Evolutionary conservation across 2,113 vertebrate genomes (phyloP), one percentile per base, ranked within the genome.

Genomic region (Strigops habroptila): DNA sequence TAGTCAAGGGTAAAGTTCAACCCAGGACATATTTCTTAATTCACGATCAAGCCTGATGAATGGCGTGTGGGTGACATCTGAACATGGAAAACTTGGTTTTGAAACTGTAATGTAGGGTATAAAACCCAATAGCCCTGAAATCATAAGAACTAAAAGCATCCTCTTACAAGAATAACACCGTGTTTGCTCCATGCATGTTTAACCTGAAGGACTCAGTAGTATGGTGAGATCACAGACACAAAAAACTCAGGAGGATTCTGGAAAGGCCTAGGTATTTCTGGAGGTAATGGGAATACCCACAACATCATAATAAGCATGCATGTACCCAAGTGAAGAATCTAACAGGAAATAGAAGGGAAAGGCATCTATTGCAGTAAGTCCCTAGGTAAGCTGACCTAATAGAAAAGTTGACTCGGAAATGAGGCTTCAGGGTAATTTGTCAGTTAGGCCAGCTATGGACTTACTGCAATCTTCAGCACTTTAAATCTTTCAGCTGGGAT

Each of bases 151-250:
- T 37, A 90, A 41, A 91, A 84, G 59, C 28, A 41, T 44, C 31
- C 41, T 60, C 17, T 52, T 62, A 16, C n/a, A 63, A 74, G 37
- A 77, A 12, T 25, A 83, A 74, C n/a, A 46, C 15, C 1, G 0
- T 16, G 7, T 70, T 70, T 69, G 5, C 44, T 48, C 80, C 4
- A 1, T 15, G 6, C 6, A 2, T 0, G 1, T 64, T 86, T 41
- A 51, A 74, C 51, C 28, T 53, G 28, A 0, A 2, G 55, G 60
- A 70, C 24, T 37, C 37, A 10, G 33, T 19, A 48, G 27, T 41
- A 41, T 0, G 0, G 53, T 53, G 27, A 52, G 35, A 23, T 80
- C 5, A 0, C 15, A 31, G 22, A 79, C 41, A 92, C 17, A 6
- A 49, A 84, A 76, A 83, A 27, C 28, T 53, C 37, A 51, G 31